Base-by-base conservation (phyloP, 2,797 vertebrate species). In the Sphenodon punctatus region DNA sequence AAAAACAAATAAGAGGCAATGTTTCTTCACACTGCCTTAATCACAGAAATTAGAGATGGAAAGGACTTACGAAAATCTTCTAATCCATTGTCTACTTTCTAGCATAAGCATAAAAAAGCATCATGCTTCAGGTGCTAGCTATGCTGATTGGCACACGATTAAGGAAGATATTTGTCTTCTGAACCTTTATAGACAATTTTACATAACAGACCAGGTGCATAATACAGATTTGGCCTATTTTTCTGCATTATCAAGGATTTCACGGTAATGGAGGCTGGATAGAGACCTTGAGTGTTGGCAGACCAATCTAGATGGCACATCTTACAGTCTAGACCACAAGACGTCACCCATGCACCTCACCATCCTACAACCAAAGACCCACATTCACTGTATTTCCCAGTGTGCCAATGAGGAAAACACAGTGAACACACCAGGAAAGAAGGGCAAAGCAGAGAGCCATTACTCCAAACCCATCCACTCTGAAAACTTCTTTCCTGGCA, bases 41-140 rank as follows among this genome's bases (percentile, higher is more conserved):
- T 58, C 5, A 2, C 61, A 70, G 30, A 27, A 49, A 73, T 78
- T 66, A 78, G 71, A 3, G 23, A 69, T 22, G 43, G n/a, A n/a
- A n/a, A n/a, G n/a, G n/a, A n/a, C n/a, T n/a, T n/a, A 66, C 39
- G 1, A 7, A 85, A 71, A 71, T 85, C 39, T 75, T 12, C 80
- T 38, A 68, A 41, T 6, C 19, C 14, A 36, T 5, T 14, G 17
- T 78, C 41, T 61, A 25, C 6, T 55, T 15, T 6, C 14, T 30
- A 13, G 71, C 36, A 14, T 3, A 69, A 69, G 25, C 70, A 32
- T 5, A 39, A 53, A 27, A 82, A 61, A 6, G 15, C 36, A 46
- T 10, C 27, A 1, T 20, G 78, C 16, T 36, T 59, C 25, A 80
- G 19, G 5, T 43, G 16, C 42, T 16, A 46, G 15, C n/a, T n/a